phyloP scores from a whole-genome alignment of 2,113 vertebrate genomes.

The Barnardius zonarius region DNA sequence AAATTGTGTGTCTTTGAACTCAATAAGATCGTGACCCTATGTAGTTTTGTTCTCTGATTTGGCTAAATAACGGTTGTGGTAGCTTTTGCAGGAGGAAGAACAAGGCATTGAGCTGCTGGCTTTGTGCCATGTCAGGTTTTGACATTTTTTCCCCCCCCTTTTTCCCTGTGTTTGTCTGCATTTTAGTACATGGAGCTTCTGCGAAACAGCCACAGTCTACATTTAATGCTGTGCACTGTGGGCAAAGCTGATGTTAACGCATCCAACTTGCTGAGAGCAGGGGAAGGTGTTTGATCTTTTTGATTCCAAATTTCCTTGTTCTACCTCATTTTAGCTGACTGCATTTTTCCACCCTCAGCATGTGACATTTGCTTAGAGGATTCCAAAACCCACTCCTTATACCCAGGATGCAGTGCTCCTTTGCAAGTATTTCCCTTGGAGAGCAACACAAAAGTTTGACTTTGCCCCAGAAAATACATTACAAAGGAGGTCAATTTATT shows the following conservation, averaged over 20 bases:
- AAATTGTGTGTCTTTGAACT: fast-evolving
- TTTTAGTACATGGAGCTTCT: neutral
- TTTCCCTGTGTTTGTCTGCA: neutral
- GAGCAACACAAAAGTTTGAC: neutral
- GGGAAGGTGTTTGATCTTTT: neutral
- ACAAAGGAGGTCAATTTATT: neutral
- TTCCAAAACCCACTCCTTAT: neutral
- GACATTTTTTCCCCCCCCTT: fast-evolving
- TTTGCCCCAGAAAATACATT: neutral
- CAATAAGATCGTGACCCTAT: neutral
- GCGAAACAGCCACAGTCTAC: neutral
- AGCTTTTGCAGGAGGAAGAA: neutral
- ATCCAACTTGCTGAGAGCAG: neutral
- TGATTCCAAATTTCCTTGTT: neutral
- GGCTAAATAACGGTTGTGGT: neutral
- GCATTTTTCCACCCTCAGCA: neutral
- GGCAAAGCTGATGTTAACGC: neutral
- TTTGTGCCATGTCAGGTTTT: neutral
- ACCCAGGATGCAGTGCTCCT: neutral
- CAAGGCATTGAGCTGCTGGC: neutral
- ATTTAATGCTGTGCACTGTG: neutral
- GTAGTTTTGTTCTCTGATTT: neutral
- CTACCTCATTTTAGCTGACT: neutral
- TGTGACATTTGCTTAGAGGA: neutral
- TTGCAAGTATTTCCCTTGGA: neutral